Base-by-base conservation (phyloP, 53 echinoderm and acorn worm genomes). In the Paelopatides confundens region DNA sequence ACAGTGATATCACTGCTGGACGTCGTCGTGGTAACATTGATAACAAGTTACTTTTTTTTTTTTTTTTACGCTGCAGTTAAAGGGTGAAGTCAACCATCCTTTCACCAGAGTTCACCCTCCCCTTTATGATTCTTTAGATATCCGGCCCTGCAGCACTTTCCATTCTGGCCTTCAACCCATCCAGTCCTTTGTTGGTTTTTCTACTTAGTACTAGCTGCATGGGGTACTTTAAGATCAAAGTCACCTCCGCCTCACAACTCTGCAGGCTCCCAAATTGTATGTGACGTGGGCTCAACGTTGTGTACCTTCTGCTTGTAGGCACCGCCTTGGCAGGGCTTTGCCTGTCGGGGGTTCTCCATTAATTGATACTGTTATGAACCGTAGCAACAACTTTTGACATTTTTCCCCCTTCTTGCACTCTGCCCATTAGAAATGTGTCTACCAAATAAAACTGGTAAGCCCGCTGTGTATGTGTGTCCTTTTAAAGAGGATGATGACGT, bases 321-420 rank as follows among this genome's bases (percentile, higher is more conserved):
- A 74, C 74, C 13, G 40, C 74, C 23, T 74, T 74, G 74, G 74
- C 36, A 43, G 74, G 39, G 58, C 21, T 46, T 8, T 74, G 35
- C 74, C 74, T 28, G 38, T 21, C 28, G 40, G 74, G 74, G 40
- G 39, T 38, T 24, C 74, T 39, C 7, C 14, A 74, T 27, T 74
- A 74, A 74, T 74, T 74, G 74, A 74, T 74, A 74, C 74, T 74
- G 74, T 74, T 74, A 39, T 74, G 40, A 74, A 26, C 74, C 74
- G 40, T 74, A 43, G 74, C 74, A 43, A 74, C 74, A 74, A 46
- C 21, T 43, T 74, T 71, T 74, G 2, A 3, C 58, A 4, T 21
- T 58, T 12, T 43, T 43, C 43, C 43, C 43, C 43, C 2, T 43
- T n/a, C n/a, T n/a, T n/a, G n/a, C n/a, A n/a, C n/a, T n/a, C n/a